A percentile compares a stretch with the other conserved stretches of the same genome.
Evolutionary conservation across 2,888 invertebrate species (phyloP).

Genomic region (Dendrolimus pini): DNA sequence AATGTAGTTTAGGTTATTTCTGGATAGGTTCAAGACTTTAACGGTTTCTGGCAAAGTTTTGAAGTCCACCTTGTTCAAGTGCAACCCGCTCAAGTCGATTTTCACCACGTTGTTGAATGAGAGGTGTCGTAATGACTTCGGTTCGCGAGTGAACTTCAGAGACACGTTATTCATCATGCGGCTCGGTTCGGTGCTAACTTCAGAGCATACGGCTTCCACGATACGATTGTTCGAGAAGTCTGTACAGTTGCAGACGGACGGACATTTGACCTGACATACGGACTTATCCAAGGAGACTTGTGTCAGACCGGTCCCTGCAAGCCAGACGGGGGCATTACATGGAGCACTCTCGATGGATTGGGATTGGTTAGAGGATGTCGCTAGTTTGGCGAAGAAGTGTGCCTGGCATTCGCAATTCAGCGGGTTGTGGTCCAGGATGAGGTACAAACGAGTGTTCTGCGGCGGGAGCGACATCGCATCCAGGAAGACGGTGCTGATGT

Average conservation of each 20-base stretch:
- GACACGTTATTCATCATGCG: background rate
- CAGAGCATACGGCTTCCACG: slow-evolving; percentile 9
- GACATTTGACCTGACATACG: slow-evolving; percentile 10
- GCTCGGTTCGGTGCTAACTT: slow-evolving; percentile 5
- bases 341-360: slow-evolving; percentile 2
- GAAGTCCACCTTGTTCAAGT: slow-evolving; percentile 2
- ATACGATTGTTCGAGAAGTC: slow-evolving; percentile 4
- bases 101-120: slow-evolving; percentile 3
- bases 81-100: slow-evolving; percentile 4
- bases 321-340: slow-evolving; percentile 7
- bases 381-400: slow-evolving; percentile 5
- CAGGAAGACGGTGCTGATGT: slow-evolving; percentile 7
- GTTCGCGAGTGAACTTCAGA: background rate
- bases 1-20: slow-evolving; percentile 6
- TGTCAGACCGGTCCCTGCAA: slow-evolving; percentile 2
- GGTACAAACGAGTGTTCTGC: background rate
- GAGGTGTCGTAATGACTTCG: background rate
- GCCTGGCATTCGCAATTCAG: slow-evolving; percentile 17
- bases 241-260: slow-evolving; percentile 10
- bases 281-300: slow-evolving; percentile 2
- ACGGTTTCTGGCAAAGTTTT: slow-evolving; percentile 4
- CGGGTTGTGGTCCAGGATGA: slow-evolving; percentile 15
- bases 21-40: slow-evolving; percentile 9
- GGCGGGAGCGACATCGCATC: background rate
- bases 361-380: background rate